A percentile compares a stretch with the other conserved stretches of the same genome.
These are phyloP conservation scores for Laupala kohalensis DNA, from an alignment of 1,140 invertebrate species.

Conservation along the genomic window DNA sequence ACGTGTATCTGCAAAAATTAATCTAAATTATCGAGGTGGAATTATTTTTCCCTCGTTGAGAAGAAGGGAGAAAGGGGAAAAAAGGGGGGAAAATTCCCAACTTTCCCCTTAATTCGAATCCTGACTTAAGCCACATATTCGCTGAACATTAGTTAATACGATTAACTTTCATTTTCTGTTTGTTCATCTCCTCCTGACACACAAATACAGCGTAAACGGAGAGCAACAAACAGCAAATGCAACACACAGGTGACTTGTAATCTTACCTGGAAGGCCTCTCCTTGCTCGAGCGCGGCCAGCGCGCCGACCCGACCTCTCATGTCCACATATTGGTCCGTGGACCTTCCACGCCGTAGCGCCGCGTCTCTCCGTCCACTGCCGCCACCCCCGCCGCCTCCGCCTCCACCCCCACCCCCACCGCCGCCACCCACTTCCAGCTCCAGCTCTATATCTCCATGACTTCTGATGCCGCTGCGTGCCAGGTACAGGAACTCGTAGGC, in stretches of 20 bases:
- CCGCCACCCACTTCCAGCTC: conserved; percentile 32
- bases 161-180: no score
- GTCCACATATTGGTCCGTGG: conserved; percentile 63
- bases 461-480: conserved; percentile 38
- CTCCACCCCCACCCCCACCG: background rate
- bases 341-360: conserved; percentile 48
- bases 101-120: no score
- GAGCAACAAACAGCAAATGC: conserved; percentile 26
- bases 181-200: background rate
- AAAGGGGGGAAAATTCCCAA: no score
- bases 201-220: no score
- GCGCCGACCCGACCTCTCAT: conserved; percentile 43
- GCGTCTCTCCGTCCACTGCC: conserved; percentile 29
- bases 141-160: no score
- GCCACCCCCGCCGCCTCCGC: conserved; percentile 19
- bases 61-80: no score
- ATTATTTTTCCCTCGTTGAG: no score
- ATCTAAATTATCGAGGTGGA: no score
- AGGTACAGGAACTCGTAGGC: conserved; percentile 47
- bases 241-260: no score
- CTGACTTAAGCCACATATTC: no score
- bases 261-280: conserved; percentile 9
- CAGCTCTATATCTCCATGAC: conserved; percentile 48
- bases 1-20: no score
- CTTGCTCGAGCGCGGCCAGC: conserved; percentile 23